Percentiles rank a stretch among this genome's conserved stretches.
phyloP scores from a whole-genome alignment of 2,113 vertebrate genomes.

The Protobothrops mucrosquamatus region DNA sequence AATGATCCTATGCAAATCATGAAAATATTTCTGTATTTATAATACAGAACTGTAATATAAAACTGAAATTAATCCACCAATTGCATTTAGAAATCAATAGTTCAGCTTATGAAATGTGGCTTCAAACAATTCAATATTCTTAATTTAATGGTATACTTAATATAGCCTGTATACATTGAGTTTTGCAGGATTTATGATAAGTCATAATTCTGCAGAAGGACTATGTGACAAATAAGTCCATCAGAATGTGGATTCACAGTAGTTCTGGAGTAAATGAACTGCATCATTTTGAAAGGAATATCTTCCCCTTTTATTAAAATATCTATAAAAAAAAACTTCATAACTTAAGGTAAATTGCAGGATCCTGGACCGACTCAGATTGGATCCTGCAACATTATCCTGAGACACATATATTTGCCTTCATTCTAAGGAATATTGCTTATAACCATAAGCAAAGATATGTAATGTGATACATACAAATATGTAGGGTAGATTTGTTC shows the following conservation, averaged over 20 bases:
- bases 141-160: conserved; percentile 4
- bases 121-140: conserved; percentile 26
- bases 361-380: not conserved
- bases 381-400: not conserved
- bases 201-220: not conserved
- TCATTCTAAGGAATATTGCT: not conserved
- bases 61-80: not conserved
- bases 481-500: not conserved
- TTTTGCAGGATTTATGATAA: not conserved
- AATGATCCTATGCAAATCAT: conserved; percentile 27
- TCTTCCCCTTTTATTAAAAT: not conserved
- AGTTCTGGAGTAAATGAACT: not conserved
- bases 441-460: not conserved
- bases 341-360: not conserved
- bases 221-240: not conserved
- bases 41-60: conserved; percentile 19
- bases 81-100: conserved; percentile 18
- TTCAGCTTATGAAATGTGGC: conserved; percentile 14
- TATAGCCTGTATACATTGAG: not conserved
- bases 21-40: not conserved
- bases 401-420: not conserved
- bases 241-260: not conserved
- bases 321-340: not conserved
- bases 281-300: not conserved
- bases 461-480: not conserved